A percentile compares a stretch with the other conserved stretches of the same genome.
Conservation (phyloP, 2,888 invertebrate species). For the Villa cingulata region DNA sequence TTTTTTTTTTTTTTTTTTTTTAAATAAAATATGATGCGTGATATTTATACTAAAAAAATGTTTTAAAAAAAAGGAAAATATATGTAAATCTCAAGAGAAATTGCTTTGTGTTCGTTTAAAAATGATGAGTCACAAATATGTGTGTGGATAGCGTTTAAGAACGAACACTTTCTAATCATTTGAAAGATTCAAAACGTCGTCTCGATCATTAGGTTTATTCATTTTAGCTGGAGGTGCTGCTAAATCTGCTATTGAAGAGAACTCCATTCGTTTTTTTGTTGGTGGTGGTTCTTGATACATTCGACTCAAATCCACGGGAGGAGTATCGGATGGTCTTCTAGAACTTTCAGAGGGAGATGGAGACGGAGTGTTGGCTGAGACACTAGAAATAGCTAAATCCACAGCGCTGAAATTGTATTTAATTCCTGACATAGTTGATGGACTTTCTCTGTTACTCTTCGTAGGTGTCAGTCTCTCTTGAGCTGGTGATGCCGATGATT, state of each 20-base stretch:
- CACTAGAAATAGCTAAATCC: slow-evolving; percentile 36
- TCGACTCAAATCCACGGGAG: slow-evolving; percentile 33
- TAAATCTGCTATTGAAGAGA: slow-evolving; percentile 35
- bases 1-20: too few relatives aligned
- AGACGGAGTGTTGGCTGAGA: slow-evolving; percentile 18
- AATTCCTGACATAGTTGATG: slow-evolving; percentile 13
- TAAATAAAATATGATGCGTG: too few relatives aligned
- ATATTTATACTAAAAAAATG: too few relatives aligned
- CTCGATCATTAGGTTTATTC: slow-evolving; percentile 42
- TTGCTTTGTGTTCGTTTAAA: not conserved
- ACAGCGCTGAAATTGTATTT: slow-evolving; percentile 37
- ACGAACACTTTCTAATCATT: slow-evolving; percentile 29
- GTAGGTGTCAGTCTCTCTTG: slow-evolving; percentile 31
- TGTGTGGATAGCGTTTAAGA: too few relatives aligned
- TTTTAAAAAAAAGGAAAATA: too few relatives aligned
- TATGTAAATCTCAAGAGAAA: too few relatives aligned
- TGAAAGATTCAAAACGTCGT: slow-evolving; percentile 31
- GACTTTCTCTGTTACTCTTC: slow-evolving; percentile 20
- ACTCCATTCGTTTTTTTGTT: slow-evolving; percentile 36
- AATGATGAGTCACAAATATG: too few relatives aligned
- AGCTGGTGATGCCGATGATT: slow-evolving; percentile 29
- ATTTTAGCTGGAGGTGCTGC: slow-evolving; percentile 45
- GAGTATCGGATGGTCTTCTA: slow-evolving; percentile 29
- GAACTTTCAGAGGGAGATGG: slow-evolving; percentile 29
- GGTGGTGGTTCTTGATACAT: slow-evolving; percentile 30